Base-by-base conservation (phyloP, 35 echinoderm and acorn worm genomes). In the Apostichopus californicus region DNA sequence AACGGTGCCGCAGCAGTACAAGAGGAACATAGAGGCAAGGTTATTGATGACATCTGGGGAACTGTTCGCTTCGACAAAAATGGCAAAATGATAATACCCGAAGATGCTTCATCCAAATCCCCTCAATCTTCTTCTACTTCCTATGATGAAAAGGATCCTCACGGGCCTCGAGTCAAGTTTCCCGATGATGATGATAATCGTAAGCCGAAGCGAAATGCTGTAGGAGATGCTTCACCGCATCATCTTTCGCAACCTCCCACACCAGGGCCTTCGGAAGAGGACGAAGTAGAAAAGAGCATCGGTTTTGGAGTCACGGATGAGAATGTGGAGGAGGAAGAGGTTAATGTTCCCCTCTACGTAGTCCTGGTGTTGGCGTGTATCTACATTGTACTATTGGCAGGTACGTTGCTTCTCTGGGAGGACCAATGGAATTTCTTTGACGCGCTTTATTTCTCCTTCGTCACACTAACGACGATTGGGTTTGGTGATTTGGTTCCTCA, bases 381-480 rank as follows among this genome's bases (percentile, higher is more conserved):
- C 20, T 99, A 99, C 87, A 93, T 99, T 10, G 94, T 95, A 12
- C 22, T 95, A 20, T 56, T 99, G 34, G 97, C 97, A 13, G 71
- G 55, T 6, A 64, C 92, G 1, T 83, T 99, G 10, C 54, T 57
- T 12, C 14, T 90, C 9, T 99, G 97, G 97, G 97, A 99, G 65
- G 55, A 93, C 6, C 92, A 93, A 82, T 99, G 97, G 97, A 77
- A 88, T 34, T 99, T 96, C 83, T 99, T 96, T 75, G 97, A 99
- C 25, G 93, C 95, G 5, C 94, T 99, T 56, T 99, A 99, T 34
- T 99, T 99, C 89, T 99, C 97, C 0, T 99, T 99, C 79, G 94
- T 99, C 4, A 99, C 97, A 8, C 79, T 99, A 6, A 99, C 95
- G 4, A 99, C 97, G 17, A 99, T 99, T 55, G 97, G 97, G 10